Percentiles rank a stretch among this genome's conserved stretches.
Evolutionary conservation across 2,888 invertebrate species (phyloP).

Genomic region (Isoperla grammatica): DNA sequence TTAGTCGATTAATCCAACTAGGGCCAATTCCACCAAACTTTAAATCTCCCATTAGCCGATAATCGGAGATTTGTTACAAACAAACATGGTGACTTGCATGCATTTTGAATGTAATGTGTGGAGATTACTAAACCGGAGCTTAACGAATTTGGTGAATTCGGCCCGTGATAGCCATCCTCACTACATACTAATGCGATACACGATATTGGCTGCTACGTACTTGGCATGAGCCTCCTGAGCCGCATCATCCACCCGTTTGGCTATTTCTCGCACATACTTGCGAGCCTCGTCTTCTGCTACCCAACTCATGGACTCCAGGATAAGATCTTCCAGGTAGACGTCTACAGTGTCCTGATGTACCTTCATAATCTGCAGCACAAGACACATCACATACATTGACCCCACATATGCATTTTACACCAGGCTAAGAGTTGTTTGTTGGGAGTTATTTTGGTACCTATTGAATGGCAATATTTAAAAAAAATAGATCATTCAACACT

Average conservation of each 20-base stretch:
- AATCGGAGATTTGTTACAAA: too few species aligned
- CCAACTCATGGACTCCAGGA: constrained; percentile 54
- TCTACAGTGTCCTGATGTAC: constrained; percentile 57
- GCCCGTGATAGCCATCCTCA: too few species aligned
- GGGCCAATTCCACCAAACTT: too few species aligned
- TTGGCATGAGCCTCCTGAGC: constrained; percentile 43
- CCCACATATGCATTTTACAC: background rate
- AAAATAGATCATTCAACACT: background rate
- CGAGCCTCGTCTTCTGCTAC: constrained; percentile 52
- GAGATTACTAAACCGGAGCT: too few species aligned
- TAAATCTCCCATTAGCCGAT: too few species aligned
- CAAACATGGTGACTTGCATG: too few species aligned
- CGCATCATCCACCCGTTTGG: constrained; percentile 53
- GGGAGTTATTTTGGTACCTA: background rate
- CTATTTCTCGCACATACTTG: constrained; percentile 49
- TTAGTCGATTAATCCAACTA: too few species aligned
- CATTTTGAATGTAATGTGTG: too few species aligned
- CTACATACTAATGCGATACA: too few species aligned
- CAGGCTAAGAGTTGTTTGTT: too few species aligned
- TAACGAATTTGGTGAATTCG: too few species aligned
- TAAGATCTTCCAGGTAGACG: constrained; percentile 56
- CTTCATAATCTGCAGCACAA: constrained; percentile 50
- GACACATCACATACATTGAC: background rate
- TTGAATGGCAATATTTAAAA: background rate
- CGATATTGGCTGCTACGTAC: too few species aligned